A percentile compares a stretch with the other conserved stretches of the same genome.
phyloP scores from a whole-genome alignment of 2,888 invertebrate species.

The Eumacrocentrus americanus region DNA sequence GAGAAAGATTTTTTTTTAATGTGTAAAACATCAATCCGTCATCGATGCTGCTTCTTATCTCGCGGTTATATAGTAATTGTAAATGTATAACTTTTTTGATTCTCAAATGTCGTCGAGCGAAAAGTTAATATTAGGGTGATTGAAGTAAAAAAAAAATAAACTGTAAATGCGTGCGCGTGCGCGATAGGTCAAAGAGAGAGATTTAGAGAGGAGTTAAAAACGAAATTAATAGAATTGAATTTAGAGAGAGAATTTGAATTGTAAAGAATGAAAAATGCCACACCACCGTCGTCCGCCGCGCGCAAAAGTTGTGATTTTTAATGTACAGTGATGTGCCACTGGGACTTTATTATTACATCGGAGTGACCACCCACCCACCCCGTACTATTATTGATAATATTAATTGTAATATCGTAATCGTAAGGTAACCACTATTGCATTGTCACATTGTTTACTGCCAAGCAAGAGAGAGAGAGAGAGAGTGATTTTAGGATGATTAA shows the following conservation, averaged over 20 bases:
- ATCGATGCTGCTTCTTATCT: slow-evolving; percentile 25
- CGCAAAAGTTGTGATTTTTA: slow-evolving; percentile 52
- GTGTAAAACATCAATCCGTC: slow-evolving; percentile 35
- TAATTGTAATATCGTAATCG: slow-evolving; percentile 52
- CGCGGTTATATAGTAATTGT: slow-evolving; percentile 20
- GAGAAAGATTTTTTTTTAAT: too few species aligned
- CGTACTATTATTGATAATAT: slow-evolving; percentile 56
- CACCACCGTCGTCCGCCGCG: slow-evolving; percentile 57
- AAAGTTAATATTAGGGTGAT: not conserved
- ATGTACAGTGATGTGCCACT: slow-evolving; percentile 59
- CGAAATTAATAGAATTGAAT: too few species aligned
- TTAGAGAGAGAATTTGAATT: too few species aligned
- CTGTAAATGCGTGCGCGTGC: slow-evolving; percentile 27
- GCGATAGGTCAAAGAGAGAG: slow-evolving; percentile 8
- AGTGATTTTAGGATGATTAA: slow-evolving; percentile 27
- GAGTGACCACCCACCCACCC: slow-evolving; percentile 60
- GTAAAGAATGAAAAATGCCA: slow-evolving; percentile 39
- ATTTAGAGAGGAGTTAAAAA: too few species aligned
- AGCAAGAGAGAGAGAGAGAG: slow-evolving; percentile 45
- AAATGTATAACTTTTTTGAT: slow-evolving; percentile 13
- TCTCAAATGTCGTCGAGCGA: slow-evolving; percentile 10
- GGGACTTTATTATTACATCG: slow-evolving; percentile 56
- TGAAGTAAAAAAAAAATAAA: slow-evolving; percentile 11
- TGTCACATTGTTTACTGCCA: slow-evolving; percentile 62
- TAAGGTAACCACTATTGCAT: slow-evolving; percentile 60